These are phyloP conservation scores for Chrysolina oricalcia DNA, from an alignment of 2,888 invertebrate species.

Conservation along the genomic window DNA sequence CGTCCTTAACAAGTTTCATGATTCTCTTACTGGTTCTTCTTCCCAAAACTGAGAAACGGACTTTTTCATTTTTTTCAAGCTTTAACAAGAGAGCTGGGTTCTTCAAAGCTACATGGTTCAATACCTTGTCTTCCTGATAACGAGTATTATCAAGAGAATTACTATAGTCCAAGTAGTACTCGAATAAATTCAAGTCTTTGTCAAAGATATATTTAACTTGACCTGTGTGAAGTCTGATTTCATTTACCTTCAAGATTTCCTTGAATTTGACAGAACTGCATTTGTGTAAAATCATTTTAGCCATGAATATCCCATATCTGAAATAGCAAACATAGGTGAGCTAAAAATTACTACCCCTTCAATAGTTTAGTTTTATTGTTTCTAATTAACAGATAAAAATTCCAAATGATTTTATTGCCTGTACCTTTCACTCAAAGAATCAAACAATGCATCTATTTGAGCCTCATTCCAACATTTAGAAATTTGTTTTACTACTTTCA, in stretches of 20 bases:
- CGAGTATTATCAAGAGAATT: constrained; percentile 21
- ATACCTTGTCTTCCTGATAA: constrained; percentile 47
- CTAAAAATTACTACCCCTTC: neutral
- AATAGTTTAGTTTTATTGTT: neutral
- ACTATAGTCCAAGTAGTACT: constrained; percentile 49
- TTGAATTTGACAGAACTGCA: constrained; percentile 55
- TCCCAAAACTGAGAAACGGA: constrained; percentile 35
- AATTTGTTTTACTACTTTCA: constrained; percentile 57
- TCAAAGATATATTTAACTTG: constrained; percentile 55
- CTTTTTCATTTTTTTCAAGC: constrained; percentile 37
- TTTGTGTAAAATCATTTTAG: constrained; percentile 52
- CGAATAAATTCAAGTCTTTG: constrained; percentile 47
- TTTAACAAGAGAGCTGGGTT: constrained; percentile 49
- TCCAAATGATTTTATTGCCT: constrained; percentile 20
- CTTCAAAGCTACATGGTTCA: constrained; percentile 46
- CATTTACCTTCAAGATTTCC: constrained; percentile 44
- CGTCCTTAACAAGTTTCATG: constrained; percentile 42
- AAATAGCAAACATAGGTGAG: constrained; percentile 34
- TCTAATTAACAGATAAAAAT: neutral
- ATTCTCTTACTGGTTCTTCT: constrained; percentile 49
- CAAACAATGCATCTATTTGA: constrained; percentile 55
- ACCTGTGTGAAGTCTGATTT: constrained; percentile 48
- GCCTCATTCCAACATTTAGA: constrained; percentile 47
- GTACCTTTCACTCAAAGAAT: constrained; percentile 52
- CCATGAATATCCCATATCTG: constrained; percentile 57